These are phyloP conservation scores for Vanessa cardui DNA, from an alignment of 2,888 invertebrate species.

Conservation along the genomic window DNA sequence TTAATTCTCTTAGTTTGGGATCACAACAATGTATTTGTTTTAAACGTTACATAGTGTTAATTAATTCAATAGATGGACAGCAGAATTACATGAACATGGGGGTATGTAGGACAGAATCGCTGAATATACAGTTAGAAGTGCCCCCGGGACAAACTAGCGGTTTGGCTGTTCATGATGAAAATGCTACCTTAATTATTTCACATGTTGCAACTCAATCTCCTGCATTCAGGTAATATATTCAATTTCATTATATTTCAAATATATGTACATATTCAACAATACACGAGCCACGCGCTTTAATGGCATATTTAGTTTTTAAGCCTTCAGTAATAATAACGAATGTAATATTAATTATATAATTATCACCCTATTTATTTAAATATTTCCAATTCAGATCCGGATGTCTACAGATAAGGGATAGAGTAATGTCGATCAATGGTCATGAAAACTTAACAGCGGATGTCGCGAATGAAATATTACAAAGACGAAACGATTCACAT, in stretches of 20 bases:
- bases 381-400: conserved; percentile 81
- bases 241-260: too few species aligned
- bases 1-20: conserved; percentile 37
- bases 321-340: background rate
- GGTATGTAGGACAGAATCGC: conserved; percentile 71
- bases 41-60: conserved; percentile 1
- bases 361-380: background rate
- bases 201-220: conserved; percentile 75
- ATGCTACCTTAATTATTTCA: conserved; percentile 65
- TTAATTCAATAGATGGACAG: conserved; percentile 55
- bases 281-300: too few species aligned
- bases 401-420: conserved; percentile 90
- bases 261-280: too few species aligned
- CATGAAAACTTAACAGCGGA: conserved; percentile 85
- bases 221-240: conserved; percentile 66
- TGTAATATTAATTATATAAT: too few species aligned
- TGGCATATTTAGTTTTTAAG: too few species aligned
- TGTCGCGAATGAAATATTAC: conserved; percentile 83
- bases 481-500: conserved; percentile 82
- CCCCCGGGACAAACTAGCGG: conserved; percentile 76
- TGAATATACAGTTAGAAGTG: conserved; percentile 75
- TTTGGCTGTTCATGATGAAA: conserved; percentile 71
- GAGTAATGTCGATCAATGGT: conserved; percentile 93
- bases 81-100: conserved; percentile 76
- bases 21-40: conserved; percentile 18